Evolutionary conservation across 2,888 invertebrate species (phyloP), one percentile per base, ranked within the genome.

Genomic region (Phyllotreta striolata): DNA sequence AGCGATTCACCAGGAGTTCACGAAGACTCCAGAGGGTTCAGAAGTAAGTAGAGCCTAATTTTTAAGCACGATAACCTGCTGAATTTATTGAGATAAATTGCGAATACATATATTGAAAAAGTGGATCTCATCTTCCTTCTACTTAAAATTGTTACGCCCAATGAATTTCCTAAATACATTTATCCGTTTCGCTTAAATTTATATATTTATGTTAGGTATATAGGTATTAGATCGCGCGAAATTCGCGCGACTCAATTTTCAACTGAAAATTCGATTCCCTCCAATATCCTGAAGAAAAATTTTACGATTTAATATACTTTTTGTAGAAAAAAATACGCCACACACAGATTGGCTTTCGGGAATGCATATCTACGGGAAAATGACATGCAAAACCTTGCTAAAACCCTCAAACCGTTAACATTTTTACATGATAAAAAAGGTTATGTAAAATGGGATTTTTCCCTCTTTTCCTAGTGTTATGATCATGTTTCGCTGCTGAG

Each of bases 11-110:
- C 79, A 7, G 78, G 77, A 60, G 78, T 80, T 44, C 82, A 82
- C 63, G 82, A 83, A 44, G 82, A 83, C 62, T 77, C 74, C 70
- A 76, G 86, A 78, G 85, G 85, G 78, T 86, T 86, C 79, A 82
- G 86, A 81, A 85, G 86, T 86, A 83, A 86, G 86, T 86, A 24
- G 39, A 39, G 6, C n/a, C 3, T 14, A 12, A 8, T 7, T 41
- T 40, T 9, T 6, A 12, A 52, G 52, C 6, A 37, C 14, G n/a
- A 41, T 1, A 10, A 41, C 10, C 2, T 41, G 39, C 8, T 39
- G 6, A 7, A n/a, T 41, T n/a, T 41, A n/a, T 41, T 4, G 10
- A 41, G 10, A 2, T n/a, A 41, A 41, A n/a, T 41, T 24, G 24
- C 24, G 24, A 24, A 24, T 24, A 24, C 4, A 24, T 24, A n/a